These are phyloP conservation scores for Argyra leucocephala DNA, from an alignment of 2,888 invertebrate species.

Conservation along the genomic window DNA sequence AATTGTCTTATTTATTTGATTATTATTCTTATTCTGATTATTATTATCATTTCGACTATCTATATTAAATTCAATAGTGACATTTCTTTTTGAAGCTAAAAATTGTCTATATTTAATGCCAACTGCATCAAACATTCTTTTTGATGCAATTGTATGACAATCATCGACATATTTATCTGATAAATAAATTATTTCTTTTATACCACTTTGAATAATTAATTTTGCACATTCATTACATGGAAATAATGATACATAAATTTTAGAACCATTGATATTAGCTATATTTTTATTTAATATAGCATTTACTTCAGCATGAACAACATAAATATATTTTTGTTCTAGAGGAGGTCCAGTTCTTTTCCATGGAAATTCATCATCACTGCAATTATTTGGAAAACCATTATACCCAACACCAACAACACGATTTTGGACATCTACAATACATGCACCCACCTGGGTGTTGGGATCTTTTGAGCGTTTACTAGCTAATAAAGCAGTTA, in stretches of 20 bases:
- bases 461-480: conserved; percentile 90
- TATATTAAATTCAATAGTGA: conserved; percentile 57
- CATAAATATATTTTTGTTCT: conserved; percentile 77
- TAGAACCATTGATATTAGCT: conserved; percentile 64
- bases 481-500: conserved; percentile 77
- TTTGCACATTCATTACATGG: conserved; percentile 98
- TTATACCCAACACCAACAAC: conserved; percentile 95
- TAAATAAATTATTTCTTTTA: conserved; percentile 66
- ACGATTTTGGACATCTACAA: conserved; percentile 73
- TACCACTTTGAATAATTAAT: conserved; percentile 88
- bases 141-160: conserved; percentile 61
- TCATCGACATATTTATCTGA: conserved; percentile 72
- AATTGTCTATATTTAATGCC: conserved; percentile 61
- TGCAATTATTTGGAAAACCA: conserved; percentile 88
- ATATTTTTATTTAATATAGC: conserved; percentile 87
- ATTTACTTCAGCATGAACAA: conserved; percentile 97
- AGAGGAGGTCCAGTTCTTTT: conserved; percentile 51
- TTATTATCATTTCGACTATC: background rate
- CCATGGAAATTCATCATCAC: conserved; percentile 88
- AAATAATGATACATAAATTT: conserved; percentile 81
- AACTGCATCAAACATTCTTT: conserved; percentile 70
- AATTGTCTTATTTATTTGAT: background rate
- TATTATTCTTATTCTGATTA: background rate
- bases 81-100: conserved; percentile 50
- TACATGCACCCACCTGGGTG: conserved; percentile 91